Percentiles rank a stretch among this genome's conserved stretches.
phyloP scores from a whole-genome alignment of 2,113 vertebrate genomes.

The Callocephalon fimbriatum region DNA sequence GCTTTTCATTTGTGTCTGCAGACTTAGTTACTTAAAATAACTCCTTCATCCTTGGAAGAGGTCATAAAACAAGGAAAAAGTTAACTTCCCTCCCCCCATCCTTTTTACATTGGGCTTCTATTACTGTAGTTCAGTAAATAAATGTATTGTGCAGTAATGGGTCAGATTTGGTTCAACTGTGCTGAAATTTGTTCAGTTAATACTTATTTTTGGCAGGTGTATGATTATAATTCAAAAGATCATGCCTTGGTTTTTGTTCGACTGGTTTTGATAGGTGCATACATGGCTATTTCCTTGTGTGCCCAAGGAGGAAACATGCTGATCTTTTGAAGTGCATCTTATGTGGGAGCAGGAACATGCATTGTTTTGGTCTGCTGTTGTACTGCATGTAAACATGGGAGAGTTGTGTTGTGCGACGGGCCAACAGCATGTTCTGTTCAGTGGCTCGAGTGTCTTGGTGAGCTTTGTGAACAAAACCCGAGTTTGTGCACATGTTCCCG shows the following conservation, averaged over 20 bases:
- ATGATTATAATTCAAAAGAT: neutral
- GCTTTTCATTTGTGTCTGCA: neutral
- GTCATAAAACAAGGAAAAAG: neutral
- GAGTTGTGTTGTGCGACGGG: neutral
- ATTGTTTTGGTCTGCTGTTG: neutral
- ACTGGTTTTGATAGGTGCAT: rapidly evolving
- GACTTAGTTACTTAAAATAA: neutral
- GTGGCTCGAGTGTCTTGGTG: neutral
- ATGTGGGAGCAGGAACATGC: neutral
- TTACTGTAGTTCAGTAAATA: neutral
- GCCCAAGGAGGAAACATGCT: neutral
- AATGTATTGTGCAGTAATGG: neutral
- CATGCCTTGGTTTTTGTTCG: neutral
- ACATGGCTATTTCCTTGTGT: neutral
- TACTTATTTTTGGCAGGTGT: neutral
- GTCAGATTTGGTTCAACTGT: neutral
- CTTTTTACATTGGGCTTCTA: neutral
- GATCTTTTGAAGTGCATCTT: neutral
- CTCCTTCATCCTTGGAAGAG: neutral
- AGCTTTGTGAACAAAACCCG: conserved; percentile 13
- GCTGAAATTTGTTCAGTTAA: neutral
- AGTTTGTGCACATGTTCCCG: neutral
- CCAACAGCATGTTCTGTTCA: conserved; percentile 3
- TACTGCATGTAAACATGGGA: conserved; percentile 31
- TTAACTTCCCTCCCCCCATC: neutral